A percentile compares a stretch with the other conserved stretches of the same genome.
phyloP scores from a whole-genome alignment of 2,888 invertebrate genomes.

The Hyposoter dolosus region DNA sequence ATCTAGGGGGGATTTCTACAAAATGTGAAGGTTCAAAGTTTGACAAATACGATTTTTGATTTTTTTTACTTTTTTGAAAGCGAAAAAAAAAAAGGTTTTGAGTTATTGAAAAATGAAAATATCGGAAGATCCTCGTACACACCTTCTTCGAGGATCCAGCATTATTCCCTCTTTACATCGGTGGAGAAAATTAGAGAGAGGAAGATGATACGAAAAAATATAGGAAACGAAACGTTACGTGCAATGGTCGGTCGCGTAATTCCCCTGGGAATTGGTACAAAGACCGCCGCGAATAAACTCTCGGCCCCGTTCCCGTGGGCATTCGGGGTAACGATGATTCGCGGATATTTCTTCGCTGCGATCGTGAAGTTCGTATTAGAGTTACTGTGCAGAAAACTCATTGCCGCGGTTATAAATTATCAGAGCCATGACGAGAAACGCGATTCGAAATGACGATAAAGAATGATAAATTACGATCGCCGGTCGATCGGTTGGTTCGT shows the following conservation, averaged over 20 bases:
- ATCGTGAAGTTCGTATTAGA: slow-evolving; percentile 43
- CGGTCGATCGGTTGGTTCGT: background rate
- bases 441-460: slow-evolving; percentile 14
- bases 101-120: background rate
- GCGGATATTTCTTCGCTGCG: slow-evolving; percentile 48
- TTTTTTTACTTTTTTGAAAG: background rate
- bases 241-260: slow-evolving; percentile 63
- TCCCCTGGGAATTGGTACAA: slow-evolving; percentile 69
- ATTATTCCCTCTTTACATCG: background rate
- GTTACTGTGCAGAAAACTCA: slow-evolving; percentile 44
- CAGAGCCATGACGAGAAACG: slow-evolving; percentile 27
- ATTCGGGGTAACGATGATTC: slow-evolving; percentile 67
- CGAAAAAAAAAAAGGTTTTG: background rate
- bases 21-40: background rate
- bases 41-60: background rate
- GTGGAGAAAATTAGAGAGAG: slow-evolving; percentile 4
- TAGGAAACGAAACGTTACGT: slow-evolving; percentile 53
- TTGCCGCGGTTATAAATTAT: slow-evolving; percentile 56
- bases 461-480: slow-evolving; percentile 6
- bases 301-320: slow-evolving; percentile 45
- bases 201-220: slow-evolving; percentile 2
- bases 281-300: slow-evolving; percentile 57
- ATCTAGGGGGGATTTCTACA: background rate
- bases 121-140: background rate
- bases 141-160: background rate